phyloP scores from a whole-genome alignment of 1,140 invertebrate genomes.

The Heliconius hermathena region DNA sequence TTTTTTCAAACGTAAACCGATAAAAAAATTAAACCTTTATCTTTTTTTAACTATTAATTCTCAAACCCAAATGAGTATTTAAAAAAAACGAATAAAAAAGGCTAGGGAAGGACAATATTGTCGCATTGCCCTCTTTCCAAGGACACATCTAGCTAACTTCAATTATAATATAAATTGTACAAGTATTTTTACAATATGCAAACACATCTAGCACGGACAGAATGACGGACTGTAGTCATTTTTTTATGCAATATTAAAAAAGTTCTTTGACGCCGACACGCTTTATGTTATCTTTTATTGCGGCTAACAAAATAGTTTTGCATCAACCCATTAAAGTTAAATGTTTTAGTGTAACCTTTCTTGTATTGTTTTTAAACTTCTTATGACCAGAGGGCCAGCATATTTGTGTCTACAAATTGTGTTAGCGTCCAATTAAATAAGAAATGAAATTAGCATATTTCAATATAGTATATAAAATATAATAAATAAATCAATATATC shows the following conservation, averaged over 20 bases:
- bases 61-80: background rate
- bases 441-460: background rate
- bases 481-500: no score
- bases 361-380: background rate
- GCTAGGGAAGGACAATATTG: background rate
- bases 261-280: conserved; percentile 12
- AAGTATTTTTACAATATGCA: conserved; percentile 24
- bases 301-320: background rate
- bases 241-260: background rate
- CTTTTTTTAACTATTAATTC: conserved; percentile 5
- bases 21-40: background rate
- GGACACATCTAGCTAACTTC: background rate
- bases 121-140: conserved; percentile 15
- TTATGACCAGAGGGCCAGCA: background rate
- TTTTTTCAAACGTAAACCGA: background rate
- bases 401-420: background rate
- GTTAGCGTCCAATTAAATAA: background rate
- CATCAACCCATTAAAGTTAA: conserved; percentile 14
- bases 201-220: conserved; percentile 17
- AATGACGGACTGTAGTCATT: background rate
- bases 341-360: conserved; percentile 2
- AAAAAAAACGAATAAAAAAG: conserved; percentile 8
- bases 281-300: background rate
- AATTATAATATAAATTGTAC: background rate
- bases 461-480: background rate